phyloP scores from a whole-genome alignment of 2,888 invertebrate species.

The Pantelozetes paolii region DNA sequence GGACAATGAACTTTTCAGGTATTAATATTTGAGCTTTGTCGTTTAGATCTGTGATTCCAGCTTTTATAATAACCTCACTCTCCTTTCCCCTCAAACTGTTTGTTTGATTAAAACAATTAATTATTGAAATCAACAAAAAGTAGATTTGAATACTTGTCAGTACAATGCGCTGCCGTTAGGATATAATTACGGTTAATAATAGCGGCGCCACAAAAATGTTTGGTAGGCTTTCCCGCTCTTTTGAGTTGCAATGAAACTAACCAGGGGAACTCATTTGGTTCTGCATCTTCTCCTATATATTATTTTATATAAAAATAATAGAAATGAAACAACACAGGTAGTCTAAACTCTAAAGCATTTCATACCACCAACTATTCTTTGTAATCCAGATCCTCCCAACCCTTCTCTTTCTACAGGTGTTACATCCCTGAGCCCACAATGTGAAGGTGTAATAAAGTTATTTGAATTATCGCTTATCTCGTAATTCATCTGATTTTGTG shows the following conservation, averaged over 20 bases:
- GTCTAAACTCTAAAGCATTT: no score
- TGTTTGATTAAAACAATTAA: neutral
- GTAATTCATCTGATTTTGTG: no score
- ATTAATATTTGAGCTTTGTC: neutral
- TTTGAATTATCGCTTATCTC: no score
- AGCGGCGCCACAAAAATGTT: constrained; percentile 34
- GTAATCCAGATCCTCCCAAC: neutral
- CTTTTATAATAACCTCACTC: neutral
- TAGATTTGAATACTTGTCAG: neutral
- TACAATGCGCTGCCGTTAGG: constrained; percentile 35
- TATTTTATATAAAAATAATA: neutral
- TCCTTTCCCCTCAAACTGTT: neutral
- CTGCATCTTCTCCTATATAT: constrained; percentile 18
- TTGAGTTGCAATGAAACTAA: neutral
- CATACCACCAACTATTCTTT: constrained; percentile 1
- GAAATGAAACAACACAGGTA: no score
- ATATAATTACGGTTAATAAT: constrained; percentile 19
- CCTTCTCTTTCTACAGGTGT: neutral
- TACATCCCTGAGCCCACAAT: neutral
- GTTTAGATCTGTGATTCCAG: neutral
- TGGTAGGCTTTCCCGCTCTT: neutral
- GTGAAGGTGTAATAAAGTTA: no score
- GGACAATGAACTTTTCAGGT: neutral
- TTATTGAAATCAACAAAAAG: neutral
- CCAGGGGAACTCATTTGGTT: constrained; percentile 19